A percentile compares a stretch with the other conserved stretches of the same genome.
Evolutionary conservation across 1,140 invertebrate species (phyloP).

Genomic region (Pristionchus pacificus): DNA sequence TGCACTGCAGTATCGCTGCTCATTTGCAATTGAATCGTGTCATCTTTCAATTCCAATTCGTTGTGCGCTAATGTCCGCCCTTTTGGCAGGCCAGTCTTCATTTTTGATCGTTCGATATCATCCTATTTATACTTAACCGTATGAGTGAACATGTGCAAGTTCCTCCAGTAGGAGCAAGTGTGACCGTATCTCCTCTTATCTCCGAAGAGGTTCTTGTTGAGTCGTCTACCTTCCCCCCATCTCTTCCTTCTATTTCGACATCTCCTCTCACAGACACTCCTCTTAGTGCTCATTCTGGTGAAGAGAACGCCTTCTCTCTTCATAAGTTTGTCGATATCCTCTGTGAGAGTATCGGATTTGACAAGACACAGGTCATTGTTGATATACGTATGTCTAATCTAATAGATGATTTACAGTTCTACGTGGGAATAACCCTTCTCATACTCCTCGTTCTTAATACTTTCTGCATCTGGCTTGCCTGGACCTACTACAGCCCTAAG

Average conservation of each 20-base stretch:
- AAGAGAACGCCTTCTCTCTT: slow-evolving; percentile 3
- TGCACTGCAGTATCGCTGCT: too few species aligned
- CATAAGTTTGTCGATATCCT: background rate
- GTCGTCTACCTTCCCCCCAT: background rate
- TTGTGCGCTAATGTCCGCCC: too few species aligned
- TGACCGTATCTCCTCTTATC: background rate
- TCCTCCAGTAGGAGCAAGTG: too few species aligned
- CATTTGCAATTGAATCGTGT: too few species aligned
- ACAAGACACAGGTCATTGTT: background rate
- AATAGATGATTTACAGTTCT: background rate
- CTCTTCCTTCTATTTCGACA: background rate
- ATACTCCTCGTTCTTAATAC: background rate
- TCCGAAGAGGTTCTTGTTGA: background rate
- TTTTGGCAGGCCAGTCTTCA: too few species aligned
- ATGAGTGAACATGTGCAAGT: too few species aligned
- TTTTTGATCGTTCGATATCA: too few species aligned
- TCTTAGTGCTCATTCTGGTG: background rate
- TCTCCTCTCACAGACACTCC: background rate
- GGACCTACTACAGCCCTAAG: background rate
- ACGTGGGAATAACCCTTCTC: background rate
- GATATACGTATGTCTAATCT: background rate
- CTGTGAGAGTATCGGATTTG: background rate
- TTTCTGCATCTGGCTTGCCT: background rate
- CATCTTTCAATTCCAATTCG: too few species aligned
- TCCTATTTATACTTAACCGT: too few species aligned